Evolutionary conservation across 2,113 vertebrate genomes (phyloP), one percentile per base, ranked within the genome.

Genomic region (Alouatta palliata): DNA sequence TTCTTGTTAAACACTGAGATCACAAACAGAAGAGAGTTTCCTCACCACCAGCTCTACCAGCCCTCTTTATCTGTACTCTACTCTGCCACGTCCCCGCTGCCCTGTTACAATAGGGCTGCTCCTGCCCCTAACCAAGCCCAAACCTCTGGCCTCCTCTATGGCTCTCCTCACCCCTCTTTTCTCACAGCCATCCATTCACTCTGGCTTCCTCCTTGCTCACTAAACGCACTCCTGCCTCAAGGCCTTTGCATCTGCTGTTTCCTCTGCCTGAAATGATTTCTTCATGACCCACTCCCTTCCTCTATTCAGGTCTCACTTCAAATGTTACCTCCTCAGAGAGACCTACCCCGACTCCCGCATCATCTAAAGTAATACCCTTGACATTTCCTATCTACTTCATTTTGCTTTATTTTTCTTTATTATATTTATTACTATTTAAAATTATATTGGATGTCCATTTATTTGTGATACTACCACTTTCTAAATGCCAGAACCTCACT

Each of bases 391-490:
- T 43, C 73, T 43, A 81, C 30, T 11, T 35, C 35, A 16, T 40
- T 89, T 90, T 79, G 64, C 40, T 88, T 82, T 82, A 40, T 64
- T 91, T 86, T 80, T 92, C 88, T 45, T 92, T 25, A 49, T 54
- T 86, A 30, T 49, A 20, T 45, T 73, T 76, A 61, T 37, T 82
- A 80, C 20, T 87, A 37, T n/a, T 54, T 94, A 92, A 85, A 56
- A 77, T 76, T 85, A 32, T 27, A 45, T 87, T 82, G 52, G 66
- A 30, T 56, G 6, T 85, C 37, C 45, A 20, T 77, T 49, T 45
- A 21, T 52, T 61, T 83, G 35, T 70, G 95, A 77, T 9, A 71
- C 52, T 23, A 35, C 10, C 37, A 21, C 2, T 27, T 21, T 52
- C 66, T 9, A 84, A 68, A 25, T 71, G 12, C 79, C 47, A 89